These are phyloP conservation scores for Rhabdomys pumilio DNA, from an alignment of 2,797 vertebrate species.

Conservation along the genomic window DNA sequence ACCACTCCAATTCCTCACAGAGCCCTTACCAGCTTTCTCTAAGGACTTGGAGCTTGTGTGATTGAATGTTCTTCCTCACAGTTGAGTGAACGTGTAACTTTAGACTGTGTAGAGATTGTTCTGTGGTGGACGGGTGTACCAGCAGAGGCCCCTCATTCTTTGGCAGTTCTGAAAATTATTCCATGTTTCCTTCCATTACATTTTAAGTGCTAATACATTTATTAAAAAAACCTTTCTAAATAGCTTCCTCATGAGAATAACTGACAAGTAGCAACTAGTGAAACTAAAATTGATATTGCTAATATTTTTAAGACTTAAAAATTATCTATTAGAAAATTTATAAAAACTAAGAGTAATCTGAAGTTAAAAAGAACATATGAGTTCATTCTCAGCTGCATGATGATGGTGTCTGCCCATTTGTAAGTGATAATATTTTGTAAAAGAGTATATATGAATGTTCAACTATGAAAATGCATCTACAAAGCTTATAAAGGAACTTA, in stretches of 20 bases:
- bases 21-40: background rate
- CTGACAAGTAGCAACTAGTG: constrained; percentile 70
- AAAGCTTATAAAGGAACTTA: constrained; percentile 53
- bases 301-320: constrained; percentile 32
- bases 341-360: background rate
- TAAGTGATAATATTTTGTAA: constrained; percentile 41
- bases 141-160: constrained; percentile 43
- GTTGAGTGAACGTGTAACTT: background rate
- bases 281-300: constrained; percentile 65
- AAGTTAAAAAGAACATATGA: constrained; percentile 42
- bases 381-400: constrained; percentile 1
- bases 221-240: constrained; percentile 53
- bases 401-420: background rate
- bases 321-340: constrained; percentile 15
- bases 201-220: constrained; percentile 72
- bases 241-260: constrained; percentile 62
- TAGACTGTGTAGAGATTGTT: background rate
- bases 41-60: constrained; percentile 21
- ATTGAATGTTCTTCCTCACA: constrained; percentile 49
- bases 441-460: constrained; percentile 28
- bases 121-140: background rate
- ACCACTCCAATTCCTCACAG: background rate
- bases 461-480: background rate
- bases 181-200: background rate
- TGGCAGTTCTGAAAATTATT: constrained; percentile 71